Base-by-base conservation (phyloP, 2,113 vertebrate species). In the Pollimyrus isidori region DNA sequence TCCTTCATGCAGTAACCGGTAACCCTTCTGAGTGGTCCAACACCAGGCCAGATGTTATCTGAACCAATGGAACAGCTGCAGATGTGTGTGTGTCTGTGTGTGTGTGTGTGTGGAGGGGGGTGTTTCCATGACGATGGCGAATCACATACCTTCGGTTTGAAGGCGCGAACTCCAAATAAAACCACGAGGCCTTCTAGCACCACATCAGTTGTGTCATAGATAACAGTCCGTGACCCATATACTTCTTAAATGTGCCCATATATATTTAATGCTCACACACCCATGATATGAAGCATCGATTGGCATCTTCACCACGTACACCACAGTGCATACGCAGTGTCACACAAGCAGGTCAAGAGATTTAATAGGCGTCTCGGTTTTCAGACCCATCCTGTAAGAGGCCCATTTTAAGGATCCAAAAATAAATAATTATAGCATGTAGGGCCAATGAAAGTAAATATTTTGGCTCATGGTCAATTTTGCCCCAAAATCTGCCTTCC, bases 21-120 rank as follows among this genome's bases (percentile, higher is more conserved):
- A n/a, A 48, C 50, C 50, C 80, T 45, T 86, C 85, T 85, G 76
- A 26, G 90, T 90, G 90, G 91, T 91, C 88, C 85, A 90, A 73
- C 83, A 90, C 80, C 58, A 86, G 87, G 88, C 88, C 92, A 93
- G 93, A 91, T 93, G 92, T 92, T 73, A 85, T 86, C 39, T 89
- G 52, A 50, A 90, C 89, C 50, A 90, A 88, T 56, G 62, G 87
- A 88, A 87, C 90, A 92, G 90, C 89, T 90, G 87, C 89, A 65
- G 21, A 58, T 65, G 62, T 26, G 62, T 26, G 62, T 4, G n/a
- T 7, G 58, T 58, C 21, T 58, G 56, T n/a, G 56, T 6, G 19
- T 2, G 58, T 2, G 58, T 7, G 56, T 45, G 42, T 0, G 23
- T 0, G 62, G n/a, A 10, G 9, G 62, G n/a, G n/a, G 53, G 50